phyloP scores from a whole-genome alignment of 1,140 invertebrate species.

The Psilanteris sp. region DNA sequence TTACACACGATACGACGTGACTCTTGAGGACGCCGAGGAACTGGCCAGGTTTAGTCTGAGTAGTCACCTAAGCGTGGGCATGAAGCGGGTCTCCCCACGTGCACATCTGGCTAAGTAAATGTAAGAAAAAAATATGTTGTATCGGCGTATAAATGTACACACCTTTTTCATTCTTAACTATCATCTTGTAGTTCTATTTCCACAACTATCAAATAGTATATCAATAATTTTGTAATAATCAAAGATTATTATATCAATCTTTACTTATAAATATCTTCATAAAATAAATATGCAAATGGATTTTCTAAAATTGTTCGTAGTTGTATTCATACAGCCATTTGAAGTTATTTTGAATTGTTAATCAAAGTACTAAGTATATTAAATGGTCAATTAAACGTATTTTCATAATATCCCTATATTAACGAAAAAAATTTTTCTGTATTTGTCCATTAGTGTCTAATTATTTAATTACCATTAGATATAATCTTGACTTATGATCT shows the following conservation, averaged over 20 bases:
- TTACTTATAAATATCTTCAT: no score
- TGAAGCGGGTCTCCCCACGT: slow-evolving; percentile 63
- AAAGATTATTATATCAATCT: no score
- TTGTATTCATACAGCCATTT: no score
- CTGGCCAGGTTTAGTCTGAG: slow-evolving; percentile 52
- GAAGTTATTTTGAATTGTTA: no score
- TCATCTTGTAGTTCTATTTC: slow-evolving; percentile 42
- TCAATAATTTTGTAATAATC: slow-evolving; percentile 36
- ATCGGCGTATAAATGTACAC: slow-evolving; percentile 45
- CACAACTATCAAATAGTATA: slow-evolving; percentile 35
- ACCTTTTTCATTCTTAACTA: slow-evolving; percentile 41
- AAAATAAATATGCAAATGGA: slow-evolving; percentile 15
- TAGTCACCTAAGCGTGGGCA: slow-evolving; percentile 59
- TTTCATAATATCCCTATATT: no score
- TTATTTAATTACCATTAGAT: no score
- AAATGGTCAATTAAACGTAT: no score
- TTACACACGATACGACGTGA: slow-evolving; percentile 43
- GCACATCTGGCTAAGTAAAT: slow-evolving; percentile 61
- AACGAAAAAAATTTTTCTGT: no score
- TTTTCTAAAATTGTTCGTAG: no score
- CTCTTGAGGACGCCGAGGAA: slow-evolving; percentile 51
- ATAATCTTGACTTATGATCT: no score
- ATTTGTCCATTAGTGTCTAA: no score
- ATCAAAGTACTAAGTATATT: no score
- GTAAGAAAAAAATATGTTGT: slow-evolving; percentile 62